These are phyloP conservation scores for Cossypha polioptera DNA, from an alignment of 2,797 vertebrate genomes.

Conservation along the genomic window DNA sequence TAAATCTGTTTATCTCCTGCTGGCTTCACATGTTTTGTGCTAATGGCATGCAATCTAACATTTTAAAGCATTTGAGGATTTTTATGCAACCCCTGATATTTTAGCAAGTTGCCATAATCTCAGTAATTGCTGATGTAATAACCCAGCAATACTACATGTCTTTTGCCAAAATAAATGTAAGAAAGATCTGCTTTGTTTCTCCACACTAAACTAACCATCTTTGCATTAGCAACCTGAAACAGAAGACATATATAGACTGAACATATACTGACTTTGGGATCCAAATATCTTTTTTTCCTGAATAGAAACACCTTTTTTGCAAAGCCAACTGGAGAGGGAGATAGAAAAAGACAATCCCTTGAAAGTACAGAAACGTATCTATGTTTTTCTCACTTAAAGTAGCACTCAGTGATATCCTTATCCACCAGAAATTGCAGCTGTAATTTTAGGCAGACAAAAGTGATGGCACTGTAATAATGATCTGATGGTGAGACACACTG, in stretches of 20 bases:
- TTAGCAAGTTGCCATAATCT: not conserved
- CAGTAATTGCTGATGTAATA: constrained; percentile 25
- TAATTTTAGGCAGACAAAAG: not conserved
- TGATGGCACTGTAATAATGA: not conserved
- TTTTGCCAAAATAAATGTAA: constrained; percentile 29
- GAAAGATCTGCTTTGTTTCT: not conserved
- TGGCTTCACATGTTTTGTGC: not conserved
- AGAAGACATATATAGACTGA: not conserved
- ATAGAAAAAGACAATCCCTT: not conserved
- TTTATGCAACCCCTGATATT: not conserved
- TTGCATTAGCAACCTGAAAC: constrained; percentile 10
- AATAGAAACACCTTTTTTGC: not conserved
- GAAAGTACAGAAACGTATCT: not conserved
- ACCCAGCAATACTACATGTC: constrained; percentile 14
- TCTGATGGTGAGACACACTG: not conserved
- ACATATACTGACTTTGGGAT: not conserved
- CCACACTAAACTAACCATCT: not conserved
- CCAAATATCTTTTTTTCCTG: not conserved
- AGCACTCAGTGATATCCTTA: not conserved
- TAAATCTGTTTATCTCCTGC: constrained; percentile 7
- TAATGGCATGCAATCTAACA: not conserved
- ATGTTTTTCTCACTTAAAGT: not conserved
- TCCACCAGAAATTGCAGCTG: not conserved
- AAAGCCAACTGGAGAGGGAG: not conserved
- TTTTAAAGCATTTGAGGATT: not conserved